Evolutionary conservation across 2,113 vertebrate genomes (phyloP).

Genomic region (Pholis gunnellus): DNA sequence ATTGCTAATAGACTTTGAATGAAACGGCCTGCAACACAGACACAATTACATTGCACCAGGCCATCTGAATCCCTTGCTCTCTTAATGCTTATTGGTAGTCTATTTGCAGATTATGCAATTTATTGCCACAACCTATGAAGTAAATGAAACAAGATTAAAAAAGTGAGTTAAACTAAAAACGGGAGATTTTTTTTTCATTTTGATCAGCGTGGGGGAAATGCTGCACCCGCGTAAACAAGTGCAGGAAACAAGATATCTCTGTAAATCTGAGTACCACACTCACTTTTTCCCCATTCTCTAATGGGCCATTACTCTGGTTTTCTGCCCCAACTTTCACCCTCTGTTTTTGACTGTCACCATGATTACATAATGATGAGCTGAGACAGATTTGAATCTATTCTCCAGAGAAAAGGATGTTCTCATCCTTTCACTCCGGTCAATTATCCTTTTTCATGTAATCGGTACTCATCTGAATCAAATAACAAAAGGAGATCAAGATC

Average conservation of each 20-base stretch:
- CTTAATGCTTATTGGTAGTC: constrained; percentile 1
- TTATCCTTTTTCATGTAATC: constrained; percentile 48
- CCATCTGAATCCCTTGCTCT: constrained; percentile 1
- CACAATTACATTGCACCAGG: constrained; percentile 30
- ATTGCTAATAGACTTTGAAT: constrained; percentile 34
- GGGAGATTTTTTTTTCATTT: constrained; percentile 26
- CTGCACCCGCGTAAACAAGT: constrained; percentile 15
- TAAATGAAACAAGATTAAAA: constrained; percentile 30
- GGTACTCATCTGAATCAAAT: constrained; percentile 55
- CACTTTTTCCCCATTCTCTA: neutral
- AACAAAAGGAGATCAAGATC: constrained; percentile 60
- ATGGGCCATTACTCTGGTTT: neutral
- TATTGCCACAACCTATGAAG: neutral
- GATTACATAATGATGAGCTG: constrained; percentile 62
- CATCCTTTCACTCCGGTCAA: constrained; percentile 62
- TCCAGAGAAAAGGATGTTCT: constrained; percentile 51
- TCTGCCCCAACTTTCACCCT: constrained; percentile 14
- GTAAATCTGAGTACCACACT: neutral
- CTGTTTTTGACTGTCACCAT: constrained; percentile 47
- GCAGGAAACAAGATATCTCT: constrained; percentile 19
- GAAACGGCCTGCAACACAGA: constrained; percentile 34
- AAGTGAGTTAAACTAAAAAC: neutral
- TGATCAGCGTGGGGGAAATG: neutral
- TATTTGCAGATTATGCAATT: constrained; percentile 10
- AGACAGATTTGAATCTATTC: constrained; percentile 55